These are phyloP conservation scores for Meloidogyne floridensis DNA, from an alignment of 1,140 invertebrate species.

Conservation along the genomic window DNA sequence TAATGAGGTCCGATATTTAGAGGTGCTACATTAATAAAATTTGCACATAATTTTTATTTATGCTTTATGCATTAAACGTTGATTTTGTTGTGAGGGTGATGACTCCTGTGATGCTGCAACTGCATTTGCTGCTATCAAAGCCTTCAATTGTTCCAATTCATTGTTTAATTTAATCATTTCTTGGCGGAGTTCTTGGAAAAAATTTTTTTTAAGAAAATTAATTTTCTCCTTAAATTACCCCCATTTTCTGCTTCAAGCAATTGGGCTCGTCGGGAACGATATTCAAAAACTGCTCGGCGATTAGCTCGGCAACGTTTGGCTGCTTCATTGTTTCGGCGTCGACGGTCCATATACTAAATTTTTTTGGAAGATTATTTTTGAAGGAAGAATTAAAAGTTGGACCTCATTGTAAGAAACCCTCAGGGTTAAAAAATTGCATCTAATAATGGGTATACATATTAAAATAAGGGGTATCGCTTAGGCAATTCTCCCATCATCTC, in stretches of 20 bases:
- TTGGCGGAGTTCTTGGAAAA: conserved; percentile 46
- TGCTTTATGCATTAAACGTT: conserved; percentile 8
- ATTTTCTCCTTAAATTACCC: conserved; percentile 13
- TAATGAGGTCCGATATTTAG: no score
- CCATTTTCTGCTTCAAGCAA: conserved; percentile 55
- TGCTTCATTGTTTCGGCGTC: conserved; percentile 62
- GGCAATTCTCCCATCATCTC: no score
- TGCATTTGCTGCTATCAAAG: conserved; percentile 53
- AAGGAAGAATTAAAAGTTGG: no score
- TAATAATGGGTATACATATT: no score
- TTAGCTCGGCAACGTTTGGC: conserved; percentile 62
- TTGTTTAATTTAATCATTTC: conserved; percentile 57
- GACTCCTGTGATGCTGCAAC: conserved; percentile 8
- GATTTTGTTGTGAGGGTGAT: conserved; percentile 11
- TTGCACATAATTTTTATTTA: background rate
- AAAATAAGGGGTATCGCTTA: no score
- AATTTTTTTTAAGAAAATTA: background rate
- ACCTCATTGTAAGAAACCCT: no score
- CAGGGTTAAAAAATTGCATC: no score
- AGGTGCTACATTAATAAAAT: background rate
- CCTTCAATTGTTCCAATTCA: conserved; percentile 58
- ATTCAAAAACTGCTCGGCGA: conserved; percentile 62
- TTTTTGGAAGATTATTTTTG: conserved; percentile 3
- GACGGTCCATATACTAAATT: conserved; percentile 61
- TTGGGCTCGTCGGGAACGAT: conserved; percentile 56